Conservation (phyloP, 2,113 vertebrate genomes). For the Muntiacus muntjak region DNA sequence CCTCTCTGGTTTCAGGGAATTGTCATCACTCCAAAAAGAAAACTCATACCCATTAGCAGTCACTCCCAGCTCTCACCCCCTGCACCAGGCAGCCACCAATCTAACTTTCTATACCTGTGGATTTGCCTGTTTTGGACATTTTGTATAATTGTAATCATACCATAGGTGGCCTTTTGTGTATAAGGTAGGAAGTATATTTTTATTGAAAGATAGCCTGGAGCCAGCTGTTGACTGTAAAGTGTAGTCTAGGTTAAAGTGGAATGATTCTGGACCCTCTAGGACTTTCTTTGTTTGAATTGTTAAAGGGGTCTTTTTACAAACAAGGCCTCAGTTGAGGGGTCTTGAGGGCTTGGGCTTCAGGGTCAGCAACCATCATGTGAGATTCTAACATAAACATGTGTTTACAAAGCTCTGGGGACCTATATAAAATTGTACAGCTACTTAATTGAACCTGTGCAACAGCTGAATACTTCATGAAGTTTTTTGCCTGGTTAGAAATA, state of each 20-base stretch:
- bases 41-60: neutral
- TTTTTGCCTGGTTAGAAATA: neutral
- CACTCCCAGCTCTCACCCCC: neutral
- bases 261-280: neutral
- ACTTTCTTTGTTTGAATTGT: neutral
- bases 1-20: neutral
- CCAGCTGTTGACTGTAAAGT: neutral
- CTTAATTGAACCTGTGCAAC: neutral
- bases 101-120: neutral
- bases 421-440: neutral
- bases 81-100: neutral
- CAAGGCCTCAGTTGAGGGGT: neutral
- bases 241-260: neutral
- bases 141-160: neutral
- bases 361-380: neutral
- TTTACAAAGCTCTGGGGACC: neutral
- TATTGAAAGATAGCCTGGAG: neutral
- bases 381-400: neutral
- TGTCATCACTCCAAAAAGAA: neutral
- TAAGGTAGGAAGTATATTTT: neutral
- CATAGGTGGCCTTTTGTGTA: neutral
- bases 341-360: neutral
- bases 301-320: neutral
- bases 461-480: neutral
- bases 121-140: neutral